Evolutionary conservation across 1,140 invertebrate genomes (phyloP), one percentile per base, ranked within the genome.

Genomic region (Episyrphus balteatus): DNA sequence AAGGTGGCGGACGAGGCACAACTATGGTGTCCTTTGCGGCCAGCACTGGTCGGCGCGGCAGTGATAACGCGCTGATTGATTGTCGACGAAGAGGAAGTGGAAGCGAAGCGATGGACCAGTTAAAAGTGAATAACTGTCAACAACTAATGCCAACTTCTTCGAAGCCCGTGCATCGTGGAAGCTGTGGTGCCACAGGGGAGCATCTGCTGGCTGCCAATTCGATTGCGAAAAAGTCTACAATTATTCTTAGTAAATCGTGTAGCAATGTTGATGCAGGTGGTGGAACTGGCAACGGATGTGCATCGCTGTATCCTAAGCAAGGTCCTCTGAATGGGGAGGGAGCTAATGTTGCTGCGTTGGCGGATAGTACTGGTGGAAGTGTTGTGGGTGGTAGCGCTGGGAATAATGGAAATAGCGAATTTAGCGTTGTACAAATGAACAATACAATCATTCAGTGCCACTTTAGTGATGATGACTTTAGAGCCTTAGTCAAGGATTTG

Each of bases 371-470:
- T 26, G 30, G 44, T 7, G 52, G 51, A 13, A 32, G 26, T 34
- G 48, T 48, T n/a, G 26, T 47, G 9, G 44, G 49, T 38, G 41
- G 34, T 13, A 37, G 44, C 37, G 17, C 30, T 1, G 46, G 46
- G 51, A 51, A 48, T 36, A 61, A 62, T 50, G 61, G 57, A 41
- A 64, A 59, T 50, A 66, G 63, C 49, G 61, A 66, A 52, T 66
- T 61, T 45, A 66, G 61, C 53, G 60, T 66, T 40, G 50, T 66
- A 11, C 63, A 66, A 46, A 44, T 66, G 33, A 64, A 66, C 49
- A 66, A 66, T 43, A 66, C 63, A 45, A 66, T 66, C 51, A 66
- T 66, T 26, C 63, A 64, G 44, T 66, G 63, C 47, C 63, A 66
- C 46, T 66, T 66, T 52, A 67, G 64, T 30, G 61, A 64, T 47